Base-by-base conservation (phyloP, 2,797 vertebrate species). In the Limosa lapponica region DNA sequence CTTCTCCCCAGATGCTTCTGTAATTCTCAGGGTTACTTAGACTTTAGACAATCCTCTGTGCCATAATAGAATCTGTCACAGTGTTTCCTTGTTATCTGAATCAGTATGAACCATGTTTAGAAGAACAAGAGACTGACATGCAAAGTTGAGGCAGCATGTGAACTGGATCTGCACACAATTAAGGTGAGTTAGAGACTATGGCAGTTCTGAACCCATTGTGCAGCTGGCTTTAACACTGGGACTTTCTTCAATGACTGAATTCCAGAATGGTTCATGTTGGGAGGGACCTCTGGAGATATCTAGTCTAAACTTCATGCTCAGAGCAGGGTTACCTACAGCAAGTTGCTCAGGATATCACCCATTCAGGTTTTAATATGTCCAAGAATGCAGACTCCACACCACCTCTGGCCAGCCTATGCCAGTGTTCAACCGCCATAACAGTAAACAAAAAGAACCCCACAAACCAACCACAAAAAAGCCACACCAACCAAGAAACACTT, bases 311-410 rank as follows among this genome's bases (percentile, higher is more conserved):
- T 5, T 4, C 7, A 12, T 54, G 34, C 59, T 81, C 34, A 54
- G 48, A 77, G 8, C 10, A 77, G 1, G 0, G 9, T 17, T 64
- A 36, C 4, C 24, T 78, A 13, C 13, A 72, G 28, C 30, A 82
- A 77, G 14, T 66, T 61, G 46, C 22, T 72, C 32, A 78, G 48
- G 10, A 30, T 59, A 16, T 39, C 0, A 0, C 27, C 16, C 1
- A 1, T 16, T 49, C 30, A 59, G 12, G 32, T 59, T 71, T 43
- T 78, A 59, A 4, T 32, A 43, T 32, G 10, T 36, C 11, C 36
- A 39, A 39, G 15, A 15, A 65, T 20, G 8, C 25, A 65, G 32
- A 57, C 13, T 67, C 20, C 18, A 61, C 7, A 37, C 13, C 8
- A 7, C 39, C 41, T 84, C 39, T 54, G 54, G 8, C 13, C 14